Evolutionary conservation across 2,888 invertebrate species (phyloP).

Genomic region (Acanthosepion pharaonis): DNA sequence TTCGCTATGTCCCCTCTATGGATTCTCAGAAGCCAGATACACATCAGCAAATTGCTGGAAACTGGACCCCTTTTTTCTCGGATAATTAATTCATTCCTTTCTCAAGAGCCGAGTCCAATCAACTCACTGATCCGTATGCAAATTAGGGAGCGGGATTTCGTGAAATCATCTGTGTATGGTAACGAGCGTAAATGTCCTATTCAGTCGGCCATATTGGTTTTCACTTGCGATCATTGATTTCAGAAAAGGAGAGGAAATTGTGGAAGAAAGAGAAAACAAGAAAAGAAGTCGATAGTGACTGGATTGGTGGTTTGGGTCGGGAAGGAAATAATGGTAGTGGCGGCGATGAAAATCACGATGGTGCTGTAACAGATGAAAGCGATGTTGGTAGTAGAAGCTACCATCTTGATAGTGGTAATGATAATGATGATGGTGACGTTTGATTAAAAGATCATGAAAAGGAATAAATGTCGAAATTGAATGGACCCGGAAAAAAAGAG

Average conservation of each 20-base stretch:
- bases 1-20: not conserved
- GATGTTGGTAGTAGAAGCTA: too few species aligned
- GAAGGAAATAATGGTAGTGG: not conserved
- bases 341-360: not conserved
- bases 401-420: too few species aligned
- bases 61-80: not conserved
- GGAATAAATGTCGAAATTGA: too few species aligned
- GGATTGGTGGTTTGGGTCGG: not conserved
- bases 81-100: conserved; percentile 33
- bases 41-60: not conserved
- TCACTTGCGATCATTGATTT: not conserved
- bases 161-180: not conserved
- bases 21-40: not conserved
- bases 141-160: not conserved
- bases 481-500: too few species aligned
- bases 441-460: too few species aligned
- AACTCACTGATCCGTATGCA: conserved; percentile 22
- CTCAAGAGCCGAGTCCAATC: conserved; percentile 33
- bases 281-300: not conserved
- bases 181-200: not conserved
- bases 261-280: not conserved
- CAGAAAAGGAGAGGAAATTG: not conserved
- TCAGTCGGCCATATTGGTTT: conserved; percentile 11
- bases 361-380: not conserved
- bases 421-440: too few species aligned